Percentiles rank a stretch among this genome's conserved stretches.
phyloP scores from a whole-genome alignment of 2,113 vertebrate species.

The Fukomys damarensis region DNA sequence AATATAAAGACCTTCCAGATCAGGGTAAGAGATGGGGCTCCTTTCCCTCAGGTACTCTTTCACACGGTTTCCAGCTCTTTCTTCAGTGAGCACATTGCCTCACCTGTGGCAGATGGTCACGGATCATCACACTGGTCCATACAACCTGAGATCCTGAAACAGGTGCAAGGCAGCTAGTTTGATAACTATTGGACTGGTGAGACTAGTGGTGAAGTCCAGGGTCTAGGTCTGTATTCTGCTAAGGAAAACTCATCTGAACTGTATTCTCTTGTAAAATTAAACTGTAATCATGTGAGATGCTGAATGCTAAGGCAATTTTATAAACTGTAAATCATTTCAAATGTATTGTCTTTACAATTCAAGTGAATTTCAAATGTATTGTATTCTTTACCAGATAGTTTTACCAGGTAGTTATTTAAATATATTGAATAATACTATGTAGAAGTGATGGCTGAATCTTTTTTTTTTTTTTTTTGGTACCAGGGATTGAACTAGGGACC shows the following conservation, averaged over 20 bases:
- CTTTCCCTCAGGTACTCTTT: neutral
- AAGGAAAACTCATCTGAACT: neutral
- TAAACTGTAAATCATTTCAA: constrained; percentile 11
- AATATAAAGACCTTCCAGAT: neutral
- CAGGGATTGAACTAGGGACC: too few species aligned
- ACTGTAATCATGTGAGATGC: neutral
- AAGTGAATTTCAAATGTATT: too few species aligned
- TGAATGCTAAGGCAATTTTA: constrained; percentile 31
- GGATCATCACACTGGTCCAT: neutral
- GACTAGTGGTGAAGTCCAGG: neutral
- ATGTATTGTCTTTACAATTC: neutral
- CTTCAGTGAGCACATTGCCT: neutral
- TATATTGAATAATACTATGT: neutral
- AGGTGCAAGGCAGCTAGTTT: neutral
- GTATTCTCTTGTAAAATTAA: neutral
- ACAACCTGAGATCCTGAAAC: neutral
- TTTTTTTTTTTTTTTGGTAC: too few species aligned
- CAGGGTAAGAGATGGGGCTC: too few species aligned
- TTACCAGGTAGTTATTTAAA: neutral
- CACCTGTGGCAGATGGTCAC: neutral
- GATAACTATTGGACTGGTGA: neutral
- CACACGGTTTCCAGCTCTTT: neutral
- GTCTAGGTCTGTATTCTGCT: neutral
- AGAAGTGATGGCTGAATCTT: neutral
- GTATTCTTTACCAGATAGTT: too few species aligned